Percentiles rank a stretch among this genome's conserved stretches.
These are phyloP conservation scores for Dipodomys spectabilis DNA, from an alignment of 2,113 vertebrate species.

Conservation along the genomic window DNA sequence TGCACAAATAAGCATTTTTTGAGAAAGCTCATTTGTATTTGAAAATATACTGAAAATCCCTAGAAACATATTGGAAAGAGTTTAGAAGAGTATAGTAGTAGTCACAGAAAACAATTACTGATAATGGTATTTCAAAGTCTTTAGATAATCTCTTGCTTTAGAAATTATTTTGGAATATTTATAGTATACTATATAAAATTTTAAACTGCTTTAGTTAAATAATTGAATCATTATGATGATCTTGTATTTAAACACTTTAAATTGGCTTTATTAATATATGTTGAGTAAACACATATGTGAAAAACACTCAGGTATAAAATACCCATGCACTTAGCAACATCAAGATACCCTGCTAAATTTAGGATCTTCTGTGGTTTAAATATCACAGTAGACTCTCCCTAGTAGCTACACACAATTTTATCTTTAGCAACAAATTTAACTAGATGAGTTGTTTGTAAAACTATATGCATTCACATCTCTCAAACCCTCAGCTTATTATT, in stretches of 20 bases:
- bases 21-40: constrained; percentile 51
- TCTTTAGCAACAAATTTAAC: constrained; percentile 35
- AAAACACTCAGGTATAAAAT: neutral
- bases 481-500: neutral
- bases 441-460: constrained; percentile 25
- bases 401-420: neutral
- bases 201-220: neutral
- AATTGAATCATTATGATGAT: neutral
- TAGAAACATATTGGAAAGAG: constrained; percentile 44
- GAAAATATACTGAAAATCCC: constrained; percentile 35
- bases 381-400: neutral
- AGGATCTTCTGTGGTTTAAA: constrained; percentile 21
- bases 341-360: constrained; percentile 34
- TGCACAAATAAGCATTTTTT: constrained; percentile 39
- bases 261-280: neutral
- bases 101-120: constrained; percentile 57
- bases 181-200: neutral
- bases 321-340: neutral
- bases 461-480: neutral
- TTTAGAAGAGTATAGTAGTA: constrained; percentile 45
- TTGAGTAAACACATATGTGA: constrained; percentile 31
- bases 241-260: neutral
- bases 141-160: constrained; percentile 50
- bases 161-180: constrained; percentile 43
- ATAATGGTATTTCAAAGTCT: constrained; percentile 11